phyloP scores from a whole-genome alignment of 2,888 invertebrate species.

The Serrognathus titanus region DNA sequence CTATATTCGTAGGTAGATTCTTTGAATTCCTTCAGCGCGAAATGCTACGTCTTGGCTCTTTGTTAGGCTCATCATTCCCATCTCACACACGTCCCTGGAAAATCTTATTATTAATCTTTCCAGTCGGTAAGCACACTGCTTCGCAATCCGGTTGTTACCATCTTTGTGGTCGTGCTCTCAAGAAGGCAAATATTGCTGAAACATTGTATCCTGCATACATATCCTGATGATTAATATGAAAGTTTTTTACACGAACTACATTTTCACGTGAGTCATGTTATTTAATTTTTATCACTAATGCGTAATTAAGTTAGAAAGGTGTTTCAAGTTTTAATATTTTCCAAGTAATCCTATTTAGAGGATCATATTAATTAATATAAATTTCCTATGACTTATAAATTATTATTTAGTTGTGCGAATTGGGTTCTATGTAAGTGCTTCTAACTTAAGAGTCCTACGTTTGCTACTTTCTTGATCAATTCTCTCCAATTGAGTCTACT shows the following conservation, averaged over 20 bases:
- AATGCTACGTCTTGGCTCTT: slow-evolving; percentile 32
- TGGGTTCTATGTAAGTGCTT: too few species aligned
- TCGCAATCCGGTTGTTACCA: slow-evolving; percentile 41
- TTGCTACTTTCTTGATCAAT: too few species aligned
- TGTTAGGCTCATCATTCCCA: slow-evolving; percentile 42
- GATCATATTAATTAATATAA: too few species aligned
- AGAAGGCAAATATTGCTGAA: slow-evolving; percentile 33
- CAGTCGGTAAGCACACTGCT: slow-evolving; percentile 42
- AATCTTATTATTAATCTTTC: slow-evolving; percentile 49
- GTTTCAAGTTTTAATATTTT: too few species aligned
- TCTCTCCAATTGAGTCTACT: too few species aligned
- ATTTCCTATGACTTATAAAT: too few species aligned
- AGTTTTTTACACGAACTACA: background rate
- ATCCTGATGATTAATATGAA: slow-evolving; percentile 18
- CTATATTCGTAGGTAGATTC: slow-evolving; percentile 41
- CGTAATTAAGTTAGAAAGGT: too few species aligned
- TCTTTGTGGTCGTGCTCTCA: slow-evolving; percentile 31
- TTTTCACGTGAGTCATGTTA: too few species aligned
- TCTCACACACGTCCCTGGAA: slow-evolving; percentile 45
- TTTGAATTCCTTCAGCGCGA: slow-evolving; percentile 32
- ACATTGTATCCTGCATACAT: slow-evolving; percentile 31
- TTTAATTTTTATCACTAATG: background rate
- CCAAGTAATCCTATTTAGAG: too few species aligned
- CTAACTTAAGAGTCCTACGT: too few species aligned
- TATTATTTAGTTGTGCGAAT: too few species aligned